Conservation (phyloP, 2,113 vertebrate genomes). For the Melanocharis versteri region DNA sequence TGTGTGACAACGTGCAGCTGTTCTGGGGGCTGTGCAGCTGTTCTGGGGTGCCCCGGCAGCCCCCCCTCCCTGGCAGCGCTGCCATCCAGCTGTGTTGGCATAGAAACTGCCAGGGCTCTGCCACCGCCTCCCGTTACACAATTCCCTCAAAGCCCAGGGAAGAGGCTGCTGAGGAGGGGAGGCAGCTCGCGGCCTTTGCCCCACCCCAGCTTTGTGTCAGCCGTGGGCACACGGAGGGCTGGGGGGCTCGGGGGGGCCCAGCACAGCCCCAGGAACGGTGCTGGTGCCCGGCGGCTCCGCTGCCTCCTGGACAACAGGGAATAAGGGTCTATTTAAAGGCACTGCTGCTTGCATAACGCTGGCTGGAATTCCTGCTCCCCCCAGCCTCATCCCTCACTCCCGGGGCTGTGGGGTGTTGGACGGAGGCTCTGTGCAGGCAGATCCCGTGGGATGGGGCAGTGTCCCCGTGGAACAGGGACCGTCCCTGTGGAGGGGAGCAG, state of each 20-base stretch:
- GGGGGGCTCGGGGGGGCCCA: not conserved
- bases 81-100: constrained; percentile 46
- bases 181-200: not conserved
- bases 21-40: not conserved
- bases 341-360: not conserved
- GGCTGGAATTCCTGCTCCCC: not conserved
- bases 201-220: rapidly evolving
- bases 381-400: rapidly evolving
- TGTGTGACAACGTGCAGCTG: not conserved
- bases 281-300: not conserved
- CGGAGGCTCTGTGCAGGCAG: rapidly evolving
- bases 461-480: not conserved
- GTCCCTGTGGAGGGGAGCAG: rapidly evolving
- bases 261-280: not conserved
- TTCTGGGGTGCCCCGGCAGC: not conserved
- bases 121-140: not conserved
- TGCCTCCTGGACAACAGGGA: not conserved
- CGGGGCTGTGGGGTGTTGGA: rapidly evolving
- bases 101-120: constrained; percentile 32
- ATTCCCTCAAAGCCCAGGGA: not conserved
- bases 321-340: not conserved
- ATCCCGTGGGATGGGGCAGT: not conserved
- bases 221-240: not conserved
- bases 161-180: not conserved
- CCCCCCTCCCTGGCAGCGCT: not conserved